Percentiles rank a stretch among this genome's conserved stretches.
phyloP scores from a whole-genome alignment of 2,888 invertebrate genomes.

The Pterobdella sp. region DNA sequence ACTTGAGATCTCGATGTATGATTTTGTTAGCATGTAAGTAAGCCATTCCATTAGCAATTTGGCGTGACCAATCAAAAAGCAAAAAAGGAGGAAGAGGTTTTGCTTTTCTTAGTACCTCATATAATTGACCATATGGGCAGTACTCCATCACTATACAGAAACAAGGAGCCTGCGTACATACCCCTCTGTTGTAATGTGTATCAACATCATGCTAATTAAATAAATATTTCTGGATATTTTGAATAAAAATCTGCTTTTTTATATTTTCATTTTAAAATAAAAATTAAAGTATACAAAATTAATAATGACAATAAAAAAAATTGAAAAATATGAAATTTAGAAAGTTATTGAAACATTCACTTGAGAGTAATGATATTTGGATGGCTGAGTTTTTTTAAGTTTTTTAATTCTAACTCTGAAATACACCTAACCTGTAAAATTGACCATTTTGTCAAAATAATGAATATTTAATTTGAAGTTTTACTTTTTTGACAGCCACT shows the following conservation, averaged over 20 bases:
- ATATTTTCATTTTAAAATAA: too few relatives aligned
- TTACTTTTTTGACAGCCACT: constrained; percentile 88
- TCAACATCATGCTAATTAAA: too few relatives aligned
- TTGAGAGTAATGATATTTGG: constrained; percentile 82
- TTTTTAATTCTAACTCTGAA: constrained; percentile 83
- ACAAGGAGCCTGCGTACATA: constrained; percentile 82
- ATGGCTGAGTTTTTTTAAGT: constrained; percentile 82
- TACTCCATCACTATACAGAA: constrained; percentile 97
- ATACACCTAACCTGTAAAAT: constrained; percentile 64
- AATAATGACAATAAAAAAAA: too few relatives aligned
- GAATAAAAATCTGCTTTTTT: too few relatives aligned
- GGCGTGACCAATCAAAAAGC: constrained; percentile 83
- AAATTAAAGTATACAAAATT: too few relatives aligned
- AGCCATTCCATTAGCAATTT: constrained; percentile 90
- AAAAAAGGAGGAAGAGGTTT: constrained; percentile 73
- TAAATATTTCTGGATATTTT: too few relatives aligned
- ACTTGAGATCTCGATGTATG: constrained; percentile 94
- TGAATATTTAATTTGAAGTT: too few relatives aligned
- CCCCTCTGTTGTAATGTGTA: constrained; percentile 60
- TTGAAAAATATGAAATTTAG: too few relatives aligned
- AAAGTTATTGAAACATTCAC: too few relatives aligned
- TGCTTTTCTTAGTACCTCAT: constrained; percentile 76
- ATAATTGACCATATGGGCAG: constrained; percentile 88
- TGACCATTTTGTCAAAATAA: too few relatives aligned
- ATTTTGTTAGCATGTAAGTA: constrained; percentile 92